These are phyloP conservation scores for Capreolus pygargus DNA, from an alignment of 2,113 vertebrate genomes.

Conservation along the genomic window DNA sequence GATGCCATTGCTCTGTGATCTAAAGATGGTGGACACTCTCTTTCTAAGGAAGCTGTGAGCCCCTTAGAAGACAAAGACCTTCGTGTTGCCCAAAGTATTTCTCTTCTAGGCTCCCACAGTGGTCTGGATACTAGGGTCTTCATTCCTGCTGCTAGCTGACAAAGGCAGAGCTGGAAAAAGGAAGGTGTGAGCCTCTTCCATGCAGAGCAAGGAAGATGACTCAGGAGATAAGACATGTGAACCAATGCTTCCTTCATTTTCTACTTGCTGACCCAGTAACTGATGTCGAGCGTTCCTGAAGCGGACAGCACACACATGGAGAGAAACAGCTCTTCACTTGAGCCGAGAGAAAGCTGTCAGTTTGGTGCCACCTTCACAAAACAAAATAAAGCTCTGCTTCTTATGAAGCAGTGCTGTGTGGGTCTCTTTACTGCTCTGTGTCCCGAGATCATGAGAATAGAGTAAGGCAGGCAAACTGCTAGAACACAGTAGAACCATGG, in stretches of 20 bases:
- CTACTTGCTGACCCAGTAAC: conserved; percentile 33
- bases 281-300: neutral
- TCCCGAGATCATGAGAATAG: neutral
- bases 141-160: neutral
- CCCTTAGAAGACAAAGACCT: neutral
- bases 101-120: neutral
- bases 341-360: neutral
- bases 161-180: neutral
- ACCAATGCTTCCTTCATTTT: neutral
- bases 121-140: neutral
- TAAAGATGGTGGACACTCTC: neutral
- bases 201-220: neutral
- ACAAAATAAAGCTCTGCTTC: neutral
- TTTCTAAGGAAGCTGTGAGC: neutral
- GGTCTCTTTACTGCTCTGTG: neutral
- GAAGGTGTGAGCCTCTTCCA: neutral
- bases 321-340: neutral
- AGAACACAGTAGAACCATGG: neutral
- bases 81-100: neutral
- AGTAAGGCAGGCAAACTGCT: neutral
- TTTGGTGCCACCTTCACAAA: neutral
- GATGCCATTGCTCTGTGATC: neutral
- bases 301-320: conserved; percentile 9
- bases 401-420: neutral
- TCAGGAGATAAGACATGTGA: neutral